Evolutionary conservation across 2,888 invertebrate genomes (phyloP).

Genomic region (Portevinia maculata): DNA sequence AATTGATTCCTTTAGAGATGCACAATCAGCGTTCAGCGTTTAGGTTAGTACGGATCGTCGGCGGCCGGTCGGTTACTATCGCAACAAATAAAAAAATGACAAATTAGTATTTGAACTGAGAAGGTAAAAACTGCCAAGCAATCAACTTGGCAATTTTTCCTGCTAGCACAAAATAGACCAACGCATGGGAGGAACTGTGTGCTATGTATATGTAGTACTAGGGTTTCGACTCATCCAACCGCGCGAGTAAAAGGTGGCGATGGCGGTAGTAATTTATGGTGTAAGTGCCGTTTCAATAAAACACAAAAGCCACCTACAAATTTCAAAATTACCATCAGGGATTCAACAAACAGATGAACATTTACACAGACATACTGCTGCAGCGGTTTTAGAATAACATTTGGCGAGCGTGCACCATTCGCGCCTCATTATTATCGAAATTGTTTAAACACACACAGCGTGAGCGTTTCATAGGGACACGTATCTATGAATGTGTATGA

Average conservation of each 20-base stretch:
- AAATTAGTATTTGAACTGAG: background rate
- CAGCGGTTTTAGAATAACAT: conserved; percentile 56
- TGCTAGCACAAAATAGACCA: conserved; percentile 64
- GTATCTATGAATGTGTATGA: background rate
- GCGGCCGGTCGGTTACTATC: conserved; percentile 16
- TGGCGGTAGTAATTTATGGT: conserved; percentile 64
- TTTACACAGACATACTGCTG: background rate
- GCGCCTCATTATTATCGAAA: conserved; percentile 70
- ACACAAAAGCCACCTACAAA: conserved; percentile 66
- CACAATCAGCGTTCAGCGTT: too few relatives aligned
- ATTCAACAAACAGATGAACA: conserved; percentile 29
- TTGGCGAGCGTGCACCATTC: conserved; percentile 59
- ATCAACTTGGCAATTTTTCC: conserved; percentile 64
- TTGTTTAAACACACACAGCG: conserved; percentile 46
- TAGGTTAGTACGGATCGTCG: too few relatives aligned
- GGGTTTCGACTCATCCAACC: conserved; percentile 47
- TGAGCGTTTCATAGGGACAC: conserved; percentile 31
- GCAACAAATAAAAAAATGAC: conserved; percentile 37
- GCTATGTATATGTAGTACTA: conserved; percentile 3
- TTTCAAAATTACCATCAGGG: conserved; percentile 59
- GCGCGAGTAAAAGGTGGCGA: conserved; percentile 12
- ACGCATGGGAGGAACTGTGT: background rate
- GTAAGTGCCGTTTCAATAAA: conserved; percentile 56
- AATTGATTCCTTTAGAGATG: too few relatives aligned
- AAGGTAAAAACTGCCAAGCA: conserved; percentile 37